Percentiles rank a stretch among this genome's conserved stretches.
Conservation (phyloP, 1,140 invertebrate species). For the Bombus superbus region DNA sequence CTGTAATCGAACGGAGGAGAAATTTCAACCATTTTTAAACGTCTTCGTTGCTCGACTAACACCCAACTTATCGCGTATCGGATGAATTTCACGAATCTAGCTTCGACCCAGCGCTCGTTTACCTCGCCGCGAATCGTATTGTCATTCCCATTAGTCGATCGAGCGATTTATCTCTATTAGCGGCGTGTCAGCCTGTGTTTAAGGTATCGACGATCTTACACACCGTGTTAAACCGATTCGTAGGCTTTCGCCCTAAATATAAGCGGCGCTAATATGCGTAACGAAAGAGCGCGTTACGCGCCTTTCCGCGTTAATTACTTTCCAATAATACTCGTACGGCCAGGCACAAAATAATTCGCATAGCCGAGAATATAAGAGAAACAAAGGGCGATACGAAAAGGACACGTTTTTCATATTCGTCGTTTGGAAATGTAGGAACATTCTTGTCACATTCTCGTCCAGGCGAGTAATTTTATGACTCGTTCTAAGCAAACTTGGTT, state of each 20-base stretch:
- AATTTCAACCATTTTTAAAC: neutral
- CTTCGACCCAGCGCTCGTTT: constrained; percentile 8
- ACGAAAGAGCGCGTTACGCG: too few species aligned
- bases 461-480: neutral
- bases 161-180: constrained; percentile 18
- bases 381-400: neutral
- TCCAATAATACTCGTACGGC: neutral
- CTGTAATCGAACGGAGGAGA: neutral
- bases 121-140: neutral
- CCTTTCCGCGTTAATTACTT: neutral
- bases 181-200: neutral
- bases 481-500: too few species aligned
- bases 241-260: neutral
- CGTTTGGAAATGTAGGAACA: neutral
- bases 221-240: neutral
- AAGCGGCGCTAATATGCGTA: neutral
- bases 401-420: too few species aligned
- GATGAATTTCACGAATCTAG: neutral
- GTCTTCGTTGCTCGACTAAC: neutral
- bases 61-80: neutral
- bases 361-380: too few species aligned
- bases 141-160: neutral
- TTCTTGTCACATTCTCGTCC: neutral
- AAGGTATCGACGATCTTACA: neutral
- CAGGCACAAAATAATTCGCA: too few species aligned